Base-by-base conservation (phyloP, 2,797 vertebrate genomes). In the Schizothorax lantsangensis region DNA sequence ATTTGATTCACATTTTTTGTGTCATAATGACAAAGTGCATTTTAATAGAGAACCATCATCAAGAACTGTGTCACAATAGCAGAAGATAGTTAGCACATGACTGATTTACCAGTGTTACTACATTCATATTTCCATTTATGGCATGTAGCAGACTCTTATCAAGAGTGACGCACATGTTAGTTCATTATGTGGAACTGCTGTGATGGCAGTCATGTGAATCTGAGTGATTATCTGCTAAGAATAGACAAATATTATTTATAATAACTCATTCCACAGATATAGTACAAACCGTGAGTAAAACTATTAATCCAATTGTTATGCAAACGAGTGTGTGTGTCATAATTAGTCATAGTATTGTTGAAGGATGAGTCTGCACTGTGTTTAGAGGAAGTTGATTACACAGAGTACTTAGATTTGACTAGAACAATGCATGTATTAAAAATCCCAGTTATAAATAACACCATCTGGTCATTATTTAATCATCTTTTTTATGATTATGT, bases 271-370 rank as follows among this genome's bases (percentile, higher is more conserved):
- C 36, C 40, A 33, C 38, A 73, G 38, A n/a, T 33, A 33, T 45
- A 62, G n/a, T 30, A 23, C 40, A 33, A 52, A 64, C n/a, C 23
- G 10, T 19, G 40, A 43, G n/a, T 33, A 47, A 21, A 71, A 64
- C 23, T 66, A 15, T 15, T 52, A 33, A 71, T n/a, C 15, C 30
- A 49, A 5, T 26, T 36, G 54, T 33, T 36, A 23, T 64, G 40
- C 14, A 68, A 66, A 81, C 21, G 5, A 66, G 59, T 12, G 21
- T 36, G 12, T 64, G 69, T 59, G 71, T 75, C 82, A 83, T 45
- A 74, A 10, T 73, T 73, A 23, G 52, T 74, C 71, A 84, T 30
- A 38, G 43, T 38, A 26, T 17, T 77, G 43, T 52, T 64, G 45
- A 26, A 74, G 59, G 40, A 75, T 75, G 40, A n/a, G 30, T 75